Percentiles rank a stretch among this genome's conserved stretches.
These are phyloP conservation scores for Drosophila antonietae DNA, from an alignment of 2,888 invertebrate species.

Conservation along the genomic window DNA sequence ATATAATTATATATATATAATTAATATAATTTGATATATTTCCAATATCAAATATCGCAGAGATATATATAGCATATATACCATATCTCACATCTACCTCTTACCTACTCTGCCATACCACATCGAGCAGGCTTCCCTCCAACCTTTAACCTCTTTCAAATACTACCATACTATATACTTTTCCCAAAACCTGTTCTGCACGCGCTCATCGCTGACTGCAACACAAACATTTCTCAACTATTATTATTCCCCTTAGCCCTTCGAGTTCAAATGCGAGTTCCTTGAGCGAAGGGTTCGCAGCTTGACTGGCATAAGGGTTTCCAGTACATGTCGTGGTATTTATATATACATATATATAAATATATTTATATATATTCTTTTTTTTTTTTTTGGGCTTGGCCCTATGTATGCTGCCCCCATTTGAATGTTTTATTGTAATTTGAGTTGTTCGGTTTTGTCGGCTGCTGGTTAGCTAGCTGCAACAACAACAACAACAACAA, in stretches of 20 bases:
- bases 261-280: slow-evolving; percentile 14
- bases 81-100: not conserved
- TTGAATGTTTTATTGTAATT: slow-evolving; percentile 64
- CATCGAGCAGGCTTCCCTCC: too few relatives aligned
- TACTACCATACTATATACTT: not conserved
- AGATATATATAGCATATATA: not conserved
- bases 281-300: slow-evolving; percentile 25
- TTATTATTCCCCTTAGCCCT: slow-evolving; percentile 27
- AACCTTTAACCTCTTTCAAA: not conserved
- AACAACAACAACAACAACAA: slow-evolving; percentile 31
- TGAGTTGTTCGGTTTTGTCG: slow-evolving; percentile 46
- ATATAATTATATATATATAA: too few relatives aligned
- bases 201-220: slow-evolving; percentile 26
- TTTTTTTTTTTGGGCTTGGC: slow-evolving; percentile 56
- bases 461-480: slow-evolving; percentile 36
- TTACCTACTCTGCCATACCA: not conserved
- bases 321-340: slow-evolving; percentile 17
- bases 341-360: slow-evolving; percentile 3
- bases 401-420: slow-evolving; percentile 45
- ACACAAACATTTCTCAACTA: slow-evolving; percentile 9
- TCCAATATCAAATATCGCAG: not conserved
- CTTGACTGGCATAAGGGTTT: slow-evolving; percentile 22
- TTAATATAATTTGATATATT: too few relatives aligned
- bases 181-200: not conserved
- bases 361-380: not conserved